These are phyloP conservation scores for Ariolimax columbianus DNA, from an alignment of 2,888 invertebrate genomes.

Conservation along the genomic window DNA sequence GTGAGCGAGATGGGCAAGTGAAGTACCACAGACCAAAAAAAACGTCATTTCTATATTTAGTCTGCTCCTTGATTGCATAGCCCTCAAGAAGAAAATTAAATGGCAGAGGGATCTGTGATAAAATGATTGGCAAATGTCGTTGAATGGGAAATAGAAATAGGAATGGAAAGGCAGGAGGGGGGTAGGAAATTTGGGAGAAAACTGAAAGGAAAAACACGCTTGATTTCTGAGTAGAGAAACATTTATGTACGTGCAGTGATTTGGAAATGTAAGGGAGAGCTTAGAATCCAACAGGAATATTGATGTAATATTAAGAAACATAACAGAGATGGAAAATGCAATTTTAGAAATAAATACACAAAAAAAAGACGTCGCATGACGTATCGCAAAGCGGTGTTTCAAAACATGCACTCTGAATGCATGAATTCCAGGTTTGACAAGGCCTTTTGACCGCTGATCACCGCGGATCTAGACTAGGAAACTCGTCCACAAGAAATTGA, in stretches of 20 bases:
- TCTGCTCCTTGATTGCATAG: too few species aligned
- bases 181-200: neutral
- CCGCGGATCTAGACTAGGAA: neutral
- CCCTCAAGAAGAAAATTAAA: neutral
- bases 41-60: too few species aligned
- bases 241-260: neutral
- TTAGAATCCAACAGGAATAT: neutral
- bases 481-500: neutral
- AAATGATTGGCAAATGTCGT: neutral
- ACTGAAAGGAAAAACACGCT: neutral
- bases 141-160: neutral
- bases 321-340: neutral
- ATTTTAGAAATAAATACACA: neutral
- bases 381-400: neutral
- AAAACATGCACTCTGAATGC: neutral
- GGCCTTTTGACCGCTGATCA: conserved; percentile 3
- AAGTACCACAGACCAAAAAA: too few species aligned
- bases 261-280: neutral
- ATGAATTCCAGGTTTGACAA: neutral
- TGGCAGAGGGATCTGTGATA: neutral
- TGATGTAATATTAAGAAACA: neutral
- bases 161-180: neutral
- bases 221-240: neutral
- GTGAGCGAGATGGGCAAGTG: too few species aligned
- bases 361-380: neutral